Evolutionary conservation across 35 echinoderm and acorn worm species (phyloP).

Genomic region (Acanthaster planci): DNA sequence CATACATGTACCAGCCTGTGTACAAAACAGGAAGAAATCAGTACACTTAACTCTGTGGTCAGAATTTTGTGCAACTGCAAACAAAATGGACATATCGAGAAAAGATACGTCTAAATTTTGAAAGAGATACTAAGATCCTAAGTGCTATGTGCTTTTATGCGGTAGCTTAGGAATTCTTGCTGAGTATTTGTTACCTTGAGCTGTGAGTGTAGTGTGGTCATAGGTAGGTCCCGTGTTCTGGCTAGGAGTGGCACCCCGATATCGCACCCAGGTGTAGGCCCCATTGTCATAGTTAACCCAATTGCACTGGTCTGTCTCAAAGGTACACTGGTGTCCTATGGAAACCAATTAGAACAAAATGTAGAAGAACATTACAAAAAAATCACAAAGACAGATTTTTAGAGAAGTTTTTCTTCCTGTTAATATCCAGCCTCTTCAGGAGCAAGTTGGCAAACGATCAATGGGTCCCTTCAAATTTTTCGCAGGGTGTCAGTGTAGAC

Average conservation of each 20-base stretch:
- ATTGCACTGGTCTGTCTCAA: slow-evolving; percentile 77
- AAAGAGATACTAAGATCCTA: no score
- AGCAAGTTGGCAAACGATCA: no score
- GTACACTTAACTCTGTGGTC: no score
- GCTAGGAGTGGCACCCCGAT: slow-evolving; percentile 65
- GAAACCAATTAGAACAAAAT: neutral
- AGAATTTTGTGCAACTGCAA: no score
- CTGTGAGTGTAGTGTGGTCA: slow-evolving; percentile 88
- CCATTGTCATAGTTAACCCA: slow-evolving; percentile 58
- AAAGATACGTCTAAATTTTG: no score
- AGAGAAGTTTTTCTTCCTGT: neutral
- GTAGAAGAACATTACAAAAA: neutral
- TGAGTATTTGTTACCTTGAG: slow-evolving; percentile 52
- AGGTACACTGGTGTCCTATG: slow-evolving; percentile 81
- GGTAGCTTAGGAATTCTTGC: neutral
- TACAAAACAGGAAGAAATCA: no score
- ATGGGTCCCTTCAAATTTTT: no score
- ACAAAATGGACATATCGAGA: no score
- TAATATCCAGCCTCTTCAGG: no score
- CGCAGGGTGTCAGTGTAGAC: no score
- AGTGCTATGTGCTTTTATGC: no score
- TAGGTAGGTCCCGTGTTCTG: slow-evolving; percentile 83
- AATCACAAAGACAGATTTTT: neutral
- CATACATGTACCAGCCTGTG: slow-evolving; percentile 82
- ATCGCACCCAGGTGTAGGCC: slow-evolving; percentile 61